phyloP scores from a whole-genome alignment of 2,888 invertebrate genomes.

The Phania funesta region DNA sequence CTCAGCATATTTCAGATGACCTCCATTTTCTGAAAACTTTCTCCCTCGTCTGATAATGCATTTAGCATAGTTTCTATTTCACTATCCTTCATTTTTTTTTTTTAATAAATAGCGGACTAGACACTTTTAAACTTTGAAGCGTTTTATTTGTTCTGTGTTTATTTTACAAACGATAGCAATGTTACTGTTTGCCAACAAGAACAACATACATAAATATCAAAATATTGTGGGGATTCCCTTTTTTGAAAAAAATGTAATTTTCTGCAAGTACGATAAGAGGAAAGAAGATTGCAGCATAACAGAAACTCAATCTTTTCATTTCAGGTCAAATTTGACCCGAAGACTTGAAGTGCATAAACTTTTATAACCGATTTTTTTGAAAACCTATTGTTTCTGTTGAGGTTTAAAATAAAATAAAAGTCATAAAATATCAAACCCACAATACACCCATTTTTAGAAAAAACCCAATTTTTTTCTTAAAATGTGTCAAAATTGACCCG shows the following conservation, averaged over 20 bases:
- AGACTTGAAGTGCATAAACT: neutral
- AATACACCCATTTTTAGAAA: too few relatives aligned
- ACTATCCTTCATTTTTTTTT: neutral
- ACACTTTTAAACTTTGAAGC: neutral
- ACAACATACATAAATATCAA: neutral
- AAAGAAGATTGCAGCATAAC: neutral
- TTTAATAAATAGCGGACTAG: neutral
- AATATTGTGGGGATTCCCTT: neutral
- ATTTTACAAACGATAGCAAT: neutral
- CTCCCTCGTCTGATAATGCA: too few relatives aligned
- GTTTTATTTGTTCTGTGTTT: neutral
- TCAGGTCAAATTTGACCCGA: neutral
- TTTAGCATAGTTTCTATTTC: neutral
- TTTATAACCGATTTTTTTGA: too few relatives aligned
- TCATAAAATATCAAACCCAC: too few relatives aligned
- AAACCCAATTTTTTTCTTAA: too few relatives aligned
- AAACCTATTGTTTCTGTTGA: neutral
- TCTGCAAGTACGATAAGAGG: neutral
- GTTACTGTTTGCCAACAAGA: neutral
- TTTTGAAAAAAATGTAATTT: neutral
- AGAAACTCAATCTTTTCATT: neutral
- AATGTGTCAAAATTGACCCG: too few relatives aligned
- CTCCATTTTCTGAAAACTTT: neutral
- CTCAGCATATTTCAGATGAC: neutral
- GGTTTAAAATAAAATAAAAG: too few relatives aligned